Conservation (phyloP, 2,888 invertebrate species). For the Prostheceraeus crozeri region DNA sequence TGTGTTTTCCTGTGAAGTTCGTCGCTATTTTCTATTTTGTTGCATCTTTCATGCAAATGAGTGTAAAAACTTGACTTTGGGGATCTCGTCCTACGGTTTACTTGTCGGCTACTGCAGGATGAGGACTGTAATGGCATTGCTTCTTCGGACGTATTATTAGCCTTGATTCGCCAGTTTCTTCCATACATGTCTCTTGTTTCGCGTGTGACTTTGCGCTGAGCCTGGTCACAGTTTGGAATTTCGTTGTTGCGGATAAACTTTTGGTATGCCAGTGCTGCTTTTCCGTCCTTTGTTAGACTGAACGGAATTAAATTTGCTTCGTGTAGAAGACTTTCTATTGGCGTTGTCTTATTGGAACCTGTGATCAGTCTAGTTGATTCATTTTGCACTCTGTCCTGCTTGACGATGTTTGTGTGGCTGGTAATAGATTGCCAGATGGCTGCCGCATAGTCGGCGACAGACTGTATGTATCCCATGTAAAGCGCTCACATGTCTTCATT, state of each 20-base stretch:
- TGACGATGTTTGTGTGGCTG: neutral
- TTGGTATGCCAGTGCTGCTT: neutral
- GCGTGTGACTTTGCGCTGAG: neutral
- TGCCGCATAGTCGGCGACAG: slow-evolving; percentile 15
- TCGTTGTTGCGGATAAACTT: neutral
- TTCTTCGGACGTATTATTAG: neutral
- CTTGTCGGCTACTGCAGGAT: too few relatives aligned
- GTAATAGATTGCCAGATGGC: neutral
- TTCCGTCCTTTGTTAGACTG: neutral
- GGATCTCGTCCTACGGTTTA: too few relatives aligned
- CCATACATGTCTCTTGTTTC: slow-evolving; percentile 8
- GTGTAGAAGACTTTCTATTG: neutral
- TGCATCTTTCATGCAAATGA: too few relatives aligned
- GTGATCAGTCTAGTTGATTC: slow-evolving; percentile 9
- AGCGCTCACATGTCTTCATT: slow-evolving; percentile 7
- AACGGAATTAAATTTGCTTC: neutral
- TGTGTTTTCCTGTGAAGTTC: too few relatives aligned
- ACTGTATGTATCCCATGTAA: slow-evolving; percentile 3
- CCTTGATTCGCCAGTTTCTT: slow-evolving; percentile 15
- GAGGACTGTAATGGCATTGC: too few relatives aligned
- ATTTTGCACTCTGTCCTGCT: neutral
- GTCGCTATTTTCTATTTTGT: too few relatives aligned
- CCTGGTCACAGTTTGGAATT: neutral
- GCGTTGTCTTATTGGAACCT: slow-evolving; percentile 3
- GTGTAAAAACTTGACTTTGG: too few relatives aligned